A percentile compares a stretch with the other conserved stretches of the same genome.
These are phyloP conservation scores for Onthophagus sagittarius DNA, from an alignment of 2,888 invertebrate species.

Conservation along the genomic window DNA sequence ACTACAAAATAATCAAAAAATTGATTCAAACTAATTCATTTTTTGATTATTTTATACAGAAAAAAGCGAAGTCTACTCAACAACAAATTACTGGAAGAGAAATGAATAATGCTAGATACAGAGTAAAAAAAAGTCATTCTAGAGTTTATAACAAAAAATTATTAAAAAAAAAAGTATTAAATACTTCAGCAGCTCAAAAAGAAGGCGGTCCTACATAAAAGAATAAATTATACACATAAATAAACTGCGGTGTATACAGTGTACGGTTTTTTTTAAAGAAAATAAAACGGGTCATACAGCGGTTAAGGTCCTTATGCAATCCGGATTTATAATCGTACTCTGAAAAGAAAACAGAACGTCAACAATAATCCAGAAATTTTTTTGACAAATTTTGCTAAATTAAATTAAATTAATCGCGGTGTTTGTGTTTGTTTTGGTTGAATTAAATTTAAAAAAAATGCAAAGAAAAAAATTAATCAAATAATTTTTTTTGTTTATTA, in stretches of 20 bases:
- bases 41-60: no score
- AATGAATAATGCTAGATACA: slow-evolving; percentile 15
- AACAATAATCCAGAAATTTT: slow-evolving; percentile 20
- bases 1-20: no score
- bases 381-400: no score
- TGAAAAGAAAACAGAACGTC: slow-evolving; percentile 23
- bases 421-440: not conserved
- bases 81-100: not conserved
- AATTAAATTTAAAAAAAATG: no score
- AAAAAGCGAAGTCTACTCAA: no score
- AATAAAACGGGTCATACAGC: slow-evolving; percentile 23
- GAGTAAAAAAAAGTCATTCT: not conserved
- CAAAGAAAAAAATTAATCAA: no score
- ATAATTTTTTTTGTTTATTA: no score
- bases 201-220: not conserved
- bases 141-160: slow-evolving; percentile 13
- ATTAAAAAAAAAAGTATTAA: no score
- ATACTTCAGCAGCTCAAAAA: no score
- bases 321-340: slow-evolving; percentile 25
- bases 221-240: not conserved
- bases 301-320: slow-evolving; percentile 21
- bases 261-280: not conserved
- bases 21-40: no score
- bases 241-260: not conserved
- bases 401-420: no score